Conservation (phyloP, 35 echinoderm and acorn worm genomes). For the Ptychodera flava region DNA sequence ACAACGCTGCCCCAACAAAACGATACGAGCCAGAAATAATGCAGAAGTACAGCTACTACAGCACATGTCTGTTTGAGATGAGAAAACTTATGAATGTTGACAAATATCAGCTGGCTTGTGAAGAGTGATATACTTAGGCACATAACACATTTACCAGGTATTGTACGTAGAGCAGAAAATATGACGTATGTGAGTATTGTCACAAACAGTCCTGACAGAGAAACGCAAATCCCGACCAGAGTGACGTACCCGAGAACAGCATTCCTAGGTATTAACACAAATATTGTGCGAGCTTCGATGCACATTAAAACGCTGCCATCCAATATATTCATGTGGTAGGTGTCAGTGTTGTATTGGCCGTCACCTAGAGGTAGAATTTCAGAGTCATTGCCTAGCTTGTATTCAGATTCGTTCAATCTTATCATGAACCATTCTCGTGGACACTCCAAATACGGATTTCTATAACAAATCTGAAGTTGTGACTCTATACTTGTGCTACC, state of each 20-base stretch:
- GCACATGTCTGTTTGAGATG: neutral
- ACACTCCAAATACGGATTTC: too few species aligned
- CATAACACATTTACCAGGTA: constrained; percentile 61
- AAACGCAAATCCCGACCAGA: neutral
- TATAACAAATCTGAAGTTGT: too few species aligned
- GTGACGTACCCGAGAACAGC: neutral
- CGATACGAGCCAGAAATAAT: constrained; percentile 54
- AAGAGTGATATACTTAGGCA: constrained; percentile 55
- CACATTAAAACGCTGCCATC: neutral
- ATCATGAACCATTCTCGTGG: too few species aligned
- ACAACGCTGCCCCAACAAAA: constrained; percentile 72
- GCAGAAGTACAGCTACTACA: constrained; percentile 29
- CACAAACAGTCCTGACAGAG: neutral
- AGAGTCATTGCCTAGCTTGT: neutral
- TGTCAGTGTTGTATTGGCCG: neutral
- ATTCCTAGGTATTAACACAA: too few species aligned
- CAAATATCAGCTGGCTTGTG: constrained; percentile 30
- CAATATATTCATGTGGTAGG: neutral
- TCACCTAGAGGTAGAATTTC: neutral
- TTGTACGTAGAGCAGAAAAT: constrained; percentile 46
- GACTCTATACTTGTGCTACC: too few species aligned
- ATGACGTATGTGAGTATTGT: neutral
- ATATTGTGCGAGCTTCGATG: neutral
- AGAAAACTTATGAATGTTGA: constrained; percentile 15
- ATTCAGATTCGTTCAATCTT: neutral